Percentiles rank a stretch among this genome's conserved stretches.
Conservation (phyloP, 2,797 vertebrate species). For the Alca torda region DNA sequence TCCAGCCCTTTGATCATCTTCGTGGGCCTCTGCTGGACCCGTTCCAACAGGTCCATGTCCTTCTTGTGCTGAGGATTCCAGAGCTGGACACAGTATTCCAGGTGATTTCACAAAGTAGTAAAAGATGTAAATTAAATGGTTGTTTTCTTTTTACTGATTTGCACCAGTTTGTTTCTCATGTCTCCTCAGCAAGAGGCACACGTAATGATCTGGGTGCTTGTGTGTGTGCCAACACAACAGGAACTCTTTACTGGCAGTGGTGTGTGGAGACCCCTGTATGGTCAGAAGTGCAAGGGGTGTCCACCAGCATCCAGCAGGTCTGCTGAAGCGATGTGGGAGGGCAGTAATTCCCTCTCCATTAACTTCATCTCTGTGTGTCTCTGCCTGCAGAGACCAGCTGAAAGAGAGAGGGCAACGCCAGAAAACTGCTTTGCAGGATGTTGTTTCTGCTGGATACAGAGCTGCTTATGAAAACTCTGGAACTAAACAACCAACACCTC, state of each 20-base stretch:
- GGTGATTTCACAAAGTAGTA: not conserved
- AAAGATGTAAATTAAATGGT: not conserved
- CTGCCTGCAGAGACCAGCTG: not conserved
- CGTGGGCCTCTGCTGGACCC: too few relatives aligned
- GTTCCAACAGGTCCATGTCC: too few relatives aligned
- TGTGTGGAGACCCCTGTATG: rapidly evolving
- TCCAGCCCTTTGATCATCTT: too few relatives aligned
- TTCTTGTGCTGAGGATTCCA: too few relatives aligned
- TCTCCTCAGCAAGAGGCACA: not conserved
- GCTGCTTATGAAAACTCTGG: not conserved
- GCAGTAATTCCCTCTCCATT: not conserved
- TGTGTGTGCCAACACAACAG: not conserved
- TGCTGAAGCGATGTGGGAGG: not conserved
- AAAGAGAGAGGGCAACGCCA: not conserved
- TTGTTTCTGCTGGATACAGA: not conserved
- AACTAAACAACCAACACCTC: not conserved
- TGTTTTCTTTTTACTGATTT: not conserved
- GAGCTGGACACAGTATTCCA: too few relatives aligned
- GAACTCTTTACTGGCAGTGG: not conserved
- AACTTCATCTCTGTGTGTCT: not conserved
- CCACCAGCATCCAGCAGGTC: not conserved
- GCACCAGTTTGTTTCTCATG: not conserved
- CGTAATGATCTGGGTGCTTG: not conserved
- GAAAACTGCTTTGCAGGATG: not conserved
- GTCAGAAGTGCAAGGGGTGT: not conserved